Percentiles rank a stretch among this genome's conserved stretches.
Conservation (phyloP, 1,140 invertebrate genomes). For the Lamellibrachia luymesi region DNA sequence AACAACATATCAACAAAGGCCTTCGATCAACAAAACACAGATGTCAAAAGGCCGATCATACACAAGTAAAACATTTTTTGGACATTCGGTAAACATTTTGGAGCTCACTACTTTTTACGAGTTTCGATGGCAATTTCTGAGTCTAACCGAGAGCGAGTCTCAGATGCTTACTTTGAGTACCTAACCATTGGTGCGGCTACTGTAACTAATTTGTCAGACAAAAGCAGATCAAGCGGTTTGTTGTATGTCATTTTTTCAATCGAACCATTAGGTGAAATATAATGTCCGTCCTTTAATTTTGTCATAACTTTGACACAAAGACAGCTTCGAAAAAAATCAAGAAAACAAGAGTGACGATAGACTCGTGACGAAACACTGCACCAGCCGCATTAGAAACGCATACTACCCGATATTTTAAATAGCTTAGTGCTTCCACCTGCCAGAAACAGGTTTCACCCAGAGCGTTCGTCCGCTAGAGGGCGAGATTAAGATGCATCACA, state of each 20-base stretch:
- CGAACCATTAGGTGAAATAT: background rate
- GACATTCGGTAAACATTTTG: too few species aligned
- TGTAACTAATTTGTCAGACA: constrained; percentile 67
- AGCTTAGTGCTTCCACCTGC: background rate
- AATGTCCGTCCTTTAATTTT: background rate
- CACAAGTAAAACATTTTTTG: too few species aligned
- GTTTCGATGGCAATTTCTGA: too few species aligned
- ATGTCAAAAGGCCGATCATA: too few species aligned
- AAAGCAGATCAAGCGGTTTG: constrained; percentile 61
- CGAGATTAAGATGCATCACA: too few species aligned
- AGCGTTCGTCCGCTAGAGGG: too few species aligned
- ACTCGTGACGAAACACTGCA: background rate
- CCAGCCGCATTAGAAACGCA: background rate
- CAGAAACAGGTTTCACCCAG: background rate
- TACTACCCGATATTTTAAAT: background rate
- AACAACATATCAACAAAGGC: too few species aligned
- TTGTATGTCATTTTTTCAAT: background rate
- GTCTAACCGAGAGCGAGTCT: background rate
- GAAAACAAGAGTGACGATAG: background rate
- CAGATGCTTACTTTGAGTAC: constrained; percentile 78
- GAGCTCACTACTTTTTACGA: too few species aligned
- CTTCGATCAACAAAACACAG: too few species aligned
- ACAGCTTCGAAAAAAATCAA: background rate
- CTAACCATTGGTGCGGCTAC: constrained; percentile 94
- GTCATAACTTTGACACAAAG: background rate